phyloP scores from a whole-genome alignment of 2,113 vertebrate genomes.

The Alouatta palliata region DNA sequence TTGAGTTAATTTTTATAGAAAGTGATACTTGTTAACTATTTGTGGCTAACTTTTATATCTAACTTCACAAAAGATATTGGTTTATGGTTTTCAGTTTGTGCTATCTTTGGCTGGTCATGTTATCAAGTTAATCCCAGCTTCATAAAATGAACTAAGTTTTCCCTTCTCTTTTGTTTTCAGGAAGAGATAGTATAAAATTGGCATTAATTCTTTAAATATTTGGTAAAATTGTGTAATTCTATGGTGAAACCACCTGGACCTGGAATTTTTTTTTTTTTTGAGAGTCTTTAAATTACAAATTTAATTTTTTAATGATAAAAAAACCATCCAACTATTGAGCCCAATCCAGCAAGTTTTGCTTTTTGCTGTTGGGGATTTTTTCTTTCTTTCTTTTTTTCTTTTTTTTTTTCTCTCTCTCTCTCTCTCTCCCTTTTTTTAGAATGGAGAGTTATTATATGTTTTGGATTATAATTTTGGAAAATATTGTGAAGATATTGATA shows the following conservation, averaged over 20 bases:
- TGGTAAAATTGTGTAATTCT: not conserved
- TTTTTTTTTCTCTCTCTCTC: not conserved
- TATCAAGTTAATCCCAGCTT: not conserved
- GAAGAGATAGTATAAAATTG: not conserved
- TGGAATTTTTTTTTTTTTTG: not conserved
- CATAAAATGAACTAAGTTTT: not conserved
- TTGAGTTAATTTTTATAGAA: not conserved
- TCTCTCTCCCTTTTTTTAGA: not conserved
- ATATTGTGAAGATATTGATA: too few species aligned
- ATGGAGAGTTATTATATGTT: not conserved
- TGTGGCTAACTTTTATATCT: not conserved
- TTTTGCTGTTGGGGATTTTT: not conserved
- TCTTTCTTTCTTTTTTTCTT: not conserved
- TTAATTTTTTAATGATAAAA: not conserved
- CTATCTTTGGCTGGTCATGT: not conserved
- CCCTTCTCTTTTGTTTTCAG: not conserved
- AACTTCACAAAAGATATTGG: not conserved
- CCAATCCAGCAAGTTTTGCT: not conserved
- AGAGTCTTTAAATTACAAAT: not conserved
- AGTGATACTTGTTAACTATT: not conserved
- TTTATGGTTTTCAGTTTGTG: not conserved
- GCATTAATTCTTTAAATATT: not conserved
- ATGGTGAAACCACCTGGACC: not conserved
- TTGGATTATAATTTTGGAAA: not conserved
- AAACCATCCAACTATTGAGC: not conserved